These are phyloP conservation scores for Volucella bombylans DNA, from an alignment of 2,888 invertebrate species.

Conservation along the genomic window DNA sequence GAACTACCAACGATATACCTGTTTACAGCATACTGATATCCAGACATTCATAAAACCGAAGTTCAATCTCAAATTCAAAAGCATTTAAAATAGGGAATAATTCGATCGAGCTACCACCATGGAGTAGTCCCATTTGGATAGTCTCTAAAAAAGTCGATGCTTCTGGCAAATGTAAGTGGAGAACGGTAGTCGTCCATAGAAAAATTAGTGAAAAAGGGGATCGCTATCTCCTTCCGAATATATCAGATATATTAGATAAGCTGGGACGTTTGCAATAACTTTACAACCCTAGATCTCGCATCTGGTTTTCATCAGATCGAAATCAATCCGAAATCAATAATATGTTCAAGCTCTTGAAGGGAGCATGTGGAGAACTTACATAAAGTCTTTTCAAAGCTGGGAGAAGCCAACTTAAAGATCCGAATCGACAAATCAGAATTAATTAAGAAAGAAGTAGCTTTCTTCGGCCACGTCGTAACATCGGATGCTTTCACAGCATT, in stretches of 20 bases:
- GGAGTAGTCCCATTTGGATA: neutral
- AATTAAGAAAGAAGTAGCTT: too few relatives aligned
- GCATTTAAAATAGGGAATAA: constrained; percentile 2
- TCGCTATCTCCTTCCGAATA: constrained; percentile 16
- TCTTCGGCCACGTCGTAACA: too few relatives aligned
- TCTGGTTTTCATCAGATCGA: too few relatives aligned
- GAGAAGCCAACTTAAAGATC: too few relatives aligned
- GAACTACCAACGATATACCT: constrained; percentile 9
- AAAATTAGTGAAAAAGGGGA: constrained; percentile 11
- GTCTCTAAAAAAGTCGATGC: neutral
- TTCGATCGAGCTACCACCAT: constrained; percentile 8
- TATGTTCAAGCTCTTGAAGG: too few relatives aligned
- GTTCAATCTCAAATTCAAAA: constrained; percentile 1
- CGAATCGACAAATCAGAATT: too few relatives aligned
- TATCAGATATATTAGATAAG: constrained; percentile 14
- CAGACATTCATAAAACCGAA: constrained; percentile 2
- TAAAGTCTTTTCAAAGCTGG: too few relatives aligned
- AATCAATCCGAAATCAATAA: too few relatives aligned
- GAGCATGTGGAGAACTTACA: too few relatives aligned
- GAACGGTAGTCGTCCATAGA: too few relatives aligned
- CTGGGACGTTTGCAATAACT: neutral
- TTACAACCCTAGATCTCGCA: too few relatives aligned
- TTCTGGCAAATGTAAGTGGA: neutral
- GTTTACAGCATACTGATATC: constrained; percentile 19
- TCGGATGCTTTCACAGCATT: too few relatives aligned